Evolutionary conservation across 2,113 vertebrate species (phyloP), one percentile per base, ranked within the genome.

Genomic region (Solenodon paradoxus): DNA sequence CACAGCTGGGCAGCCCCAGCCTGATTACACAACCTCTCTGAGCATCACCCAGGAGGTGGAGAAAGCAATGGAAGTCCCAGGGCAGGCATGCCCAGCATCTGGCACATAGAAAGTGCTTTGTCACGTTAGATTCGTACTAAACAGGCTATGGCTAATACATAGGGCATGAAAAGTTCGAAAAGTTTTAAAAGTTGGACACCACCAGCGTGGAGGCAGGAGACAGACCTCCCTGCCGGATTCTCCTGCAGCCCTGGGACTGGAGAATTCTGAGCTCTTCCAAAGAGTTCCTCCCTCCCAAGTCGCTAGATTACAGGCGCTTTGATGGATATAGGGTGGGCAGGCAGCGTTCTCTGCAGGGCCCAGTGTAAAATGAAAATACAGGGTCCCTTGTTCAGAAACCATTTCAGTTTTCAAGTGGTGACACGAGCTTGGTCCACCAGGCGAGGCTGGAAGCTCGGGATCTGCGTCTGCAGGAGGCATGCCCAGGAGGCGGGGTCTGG

Each of bases 281-380:
- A 15, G 6, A 74, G 32, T 38, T 3, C 16, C 51, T 19, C 5
- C 57, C 26, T 51, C 71, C 19, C 2, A 16, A 42, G 19, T 61
- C 7, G n/a, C 19, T 2, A 49, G 69, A 11, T 1, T 5, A 11
- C 1, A 22, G 32, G 4, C 47, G 80, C 4, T 1, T 0, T 8
- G 30, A 13, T 0, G 20, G 49, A 6, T 19, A 1, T 8, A 28
- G 51, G 35, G n/a, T 55, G 66, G 77, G 28, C 5, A 0, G 0
- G 26, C 35, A 26, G 1, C 8, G 4, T 5, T 0, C 22, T 5
- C 45, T 7, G n/a, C 38, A 30, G 26, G 40, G 15, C 12, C 24
- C 2, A 0, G 6, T 12, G 49, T 32, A n/a, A n/a, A 64, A 24
- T 5, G 68, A 59, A 83, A 55, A n/a, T 0, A 5, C 4, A 4